These are phyloP conservation scores for Scelioninae gen. 1 DNA, from an alignment of 2,888 invertebrate genomes.

Conservation along the genomic window DNA sequence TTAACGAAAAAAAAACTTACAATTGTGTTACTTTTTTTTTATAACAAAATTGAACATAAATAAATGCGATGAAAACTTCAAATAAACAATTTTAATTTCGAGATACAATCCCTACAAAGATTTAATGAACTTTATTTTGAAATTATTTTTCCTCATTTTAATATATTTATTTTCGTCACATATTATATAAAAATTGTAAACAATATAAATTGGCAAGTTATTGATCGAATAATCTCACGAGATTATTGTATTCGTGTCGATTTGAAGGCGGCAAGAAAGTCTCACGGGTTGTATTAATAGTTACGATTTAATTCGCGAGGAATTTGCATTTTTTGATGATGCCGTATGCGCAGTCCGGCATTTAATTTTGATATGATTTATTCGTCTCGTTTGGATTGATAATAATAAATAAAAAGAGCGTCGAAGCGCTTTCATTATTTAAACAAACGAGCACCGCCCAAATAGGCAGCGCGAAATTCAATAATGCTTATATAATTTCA, in stretches of 20 bases:
- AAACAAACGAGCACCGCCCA: conserved; percentile 39
- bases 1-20: too few species aligned
- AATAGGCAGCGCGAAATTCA: conserved; percentile 14
- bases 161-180: too few species aligned
- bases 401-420: conserved; percentile 15
- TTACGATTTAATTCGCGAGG: conserved; percentile 39
- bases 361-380: conserved; percentile 19
- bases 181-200: conserved; percentile 28
- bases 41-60: too few species aligned
- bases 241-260: conserved; percentile 38
- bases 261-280: conserved; percentile 31
- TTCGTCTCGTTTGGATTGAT: conserved; percentile 17
- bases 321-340: conserved; percentile 53
- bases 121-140: too few species aligned
- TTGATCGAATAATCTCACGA: conserved; percentile 29
- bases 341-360: too few species aligned
- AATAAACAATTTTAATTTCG: too few species aligned
- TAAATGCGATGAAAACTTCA: too few species aligned
- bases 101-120: too few species aligned
- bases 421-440: conserved; percentile 28
- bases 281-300: conserved; percentile 51
- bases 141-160: too few species aligned
- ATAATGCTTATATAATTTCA: conserved; percentile 39
- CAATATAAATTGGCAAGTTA: conserved; percentile 22
- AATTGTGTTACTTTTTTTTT: too few species aligned